These are phyloP conservation scores for Chiroxiphia lanceolata DNA, from an alignment of 2,797 vertebrate genomes.

Conservation along the genomic window DNA sequence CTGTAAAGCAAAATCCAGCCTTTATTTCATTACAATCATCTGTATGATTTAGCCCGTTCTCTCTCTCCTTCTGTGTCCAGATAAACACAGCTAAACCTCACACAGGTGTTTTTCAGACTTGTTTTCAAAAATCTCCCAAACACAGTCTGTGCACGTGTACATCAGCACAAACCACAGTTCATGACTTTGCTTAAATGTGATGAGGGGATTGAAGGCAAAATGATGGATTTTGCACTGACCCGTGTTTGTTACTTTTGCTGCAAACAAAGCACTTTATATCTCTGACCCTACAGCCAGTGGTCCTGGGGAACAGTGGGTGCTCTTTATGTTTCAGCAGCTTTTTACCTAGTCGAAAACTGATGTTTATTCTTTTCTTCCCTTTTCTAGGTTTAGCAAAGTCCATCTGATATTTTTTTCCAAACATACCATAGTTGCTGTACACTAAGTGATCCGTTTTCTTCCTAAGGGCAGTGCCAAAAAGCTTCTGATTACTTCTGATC, in stretches of 20 bases:
- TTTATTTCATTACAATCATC: neutral
- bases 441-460: neutral
- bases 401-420: neutral
- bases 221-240: neutral
- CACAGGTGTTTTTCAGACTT: neutral
- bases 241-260: neutral
- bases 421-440: neutral
- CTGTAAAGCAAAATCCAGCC: neutral
- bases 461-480: neutral
- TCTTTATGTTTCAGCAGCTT: neutral
- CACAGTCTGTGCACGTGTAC: accelerated
- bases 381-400: neutral
- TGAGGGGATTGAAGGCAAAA: neutral
- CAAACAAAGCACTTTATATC: neutral
- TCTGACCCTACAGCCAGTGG: neutral
- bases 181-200: neutral
- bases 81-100: neutral
- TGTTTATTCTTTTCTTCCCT: neutral
- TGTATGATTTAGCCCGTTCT: neutral
- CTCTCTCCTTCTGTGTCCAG: neutral
- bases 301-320: neutral
- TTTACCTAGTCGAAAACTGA: neutral
- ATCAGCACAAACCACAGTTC: neutral
- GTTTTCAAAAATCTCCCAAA: neutral
- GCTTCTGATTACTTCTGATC: neutral